Base-by-base conservation (phyloP, 1,140 invertebrate genomes). In the Chymomyza costata region DNA sequence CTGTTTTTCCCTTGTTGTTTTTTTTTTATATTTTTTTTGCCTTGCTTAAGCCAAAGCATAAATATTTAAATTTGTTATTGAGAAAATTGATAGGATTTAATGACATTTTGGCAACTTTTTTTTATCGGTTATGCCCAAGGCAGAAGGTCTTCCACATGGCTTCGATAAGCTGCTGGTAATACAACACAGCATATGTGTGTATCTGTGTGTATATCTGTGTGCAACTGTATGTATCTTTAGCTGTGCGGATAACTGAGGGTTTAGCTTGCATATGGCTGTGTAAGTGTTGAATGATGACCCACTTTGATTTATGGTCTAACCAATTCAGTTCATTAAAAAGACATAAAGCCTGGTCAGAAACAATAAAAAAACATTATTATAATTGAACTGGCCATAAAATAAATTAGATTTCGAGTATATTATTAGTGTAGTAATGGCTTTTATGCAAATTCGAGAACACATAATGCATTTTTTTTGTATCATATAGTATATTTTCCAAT, bases 1-100 rank as follows among this genome's bases (percentile, higher is more conserved):
- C 15, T 28, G 21, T 35, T 17, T 39, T 11, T 16, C 15, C 21
- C 19, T 62, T 51, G 11, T 45, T 43, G 32, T 39, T 46, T 18
- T 31, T 32, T n/a, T n/a, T 13, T 45, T 11, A 28, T 37, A 44
- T 30, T 64, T 50, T 60, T 65, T 60, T 60, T 60, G 69, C 39
- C 30, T n/a, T 40, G 57, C 54, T 38, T 66, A 63, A 66, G 71
- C 62, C 60, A 47, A 44, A 66, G 63, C 58, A 78, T 78, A 78
- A 76, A 76, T 76, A 78, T 76, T 80, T 78, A 78, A 78, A 80
- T 78, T 76, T 71, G 54, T 57, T 63, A 49, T 51, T 44, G 58
- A 54, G 61, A 41, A 78, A 78, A 78, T 78, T 78, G 73, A 78
- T 78, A 71, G 73, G 71, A 78, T 78, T 78, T 71, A 80, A 78